These are phyloP conservation scores for Danionella dracula DNA, from an alignment of 2,797 vertebrate species.

Conservation along the genomic window DNA sequence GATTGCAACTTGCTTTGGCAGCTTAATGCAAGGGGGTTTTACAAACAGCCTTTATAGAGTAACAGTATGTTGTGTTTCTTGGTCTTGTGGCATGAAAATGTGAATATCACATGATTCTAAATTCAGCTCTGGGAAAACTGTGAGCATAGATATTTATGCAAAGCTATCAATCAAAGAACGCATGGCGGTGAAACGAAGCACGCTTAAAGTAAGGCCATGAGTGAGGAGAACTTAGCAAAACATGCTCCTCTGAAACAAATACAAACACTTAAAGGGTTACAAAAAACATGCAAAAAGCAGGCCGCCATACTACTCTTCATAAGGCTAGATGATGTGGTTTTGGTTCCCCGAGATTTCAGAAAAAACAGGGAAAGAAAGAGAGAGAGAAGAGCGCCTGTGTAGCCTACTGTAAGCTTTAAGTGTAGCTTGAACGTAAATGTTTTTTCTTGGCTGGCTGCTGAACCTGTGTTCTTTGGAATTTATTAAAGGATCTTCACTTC, in stretches of 20 bases:
- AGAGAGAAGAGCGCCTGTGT: constrained; percentile 54
- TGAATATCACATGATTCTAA: not conserved
- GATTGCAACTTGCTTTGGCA: constrained; percentile 74
- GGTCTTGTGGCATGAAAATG: constrained; percentile 16
- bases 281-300: constrained; percentile 69
- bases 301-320: constrained; percentile 59
- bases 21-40: constrained; percentile 58
- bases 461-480: constrained; percentile 18
- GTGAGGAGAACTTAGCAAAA: constrained; percentile 60
- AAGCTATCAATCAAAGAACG: constrained; percentile 64
- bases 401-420: constrained; percentile 77
- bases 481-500: constrained; percentile 96
- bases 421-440: constrained; percentile 29
- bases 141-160: not conserved
- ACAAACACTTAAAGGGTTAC: constrained; percentile 61
- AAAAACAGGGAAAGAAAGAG: constrained; percentile 33
- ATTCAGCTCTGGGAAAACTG: not conserved
- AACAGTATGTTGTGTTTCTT: constrained; percentile 28
- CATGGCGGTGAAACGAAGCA: constrained; percentile 65
- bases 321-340: constrained; percentile 75
- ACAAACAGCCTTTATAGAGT: constrained; percentile 20
- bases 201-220: constrained; percentile 63
- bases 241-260: constrained; percentile 59
- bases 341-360: constrained; percentile 77
- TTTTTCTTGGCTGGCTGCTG: constrained; percentile 27